These are phyloP conservation scores for Microvelia longipes DNA, from an alignment of 1,140 invertebrate species.

Conservation along the genomic window DNA sequence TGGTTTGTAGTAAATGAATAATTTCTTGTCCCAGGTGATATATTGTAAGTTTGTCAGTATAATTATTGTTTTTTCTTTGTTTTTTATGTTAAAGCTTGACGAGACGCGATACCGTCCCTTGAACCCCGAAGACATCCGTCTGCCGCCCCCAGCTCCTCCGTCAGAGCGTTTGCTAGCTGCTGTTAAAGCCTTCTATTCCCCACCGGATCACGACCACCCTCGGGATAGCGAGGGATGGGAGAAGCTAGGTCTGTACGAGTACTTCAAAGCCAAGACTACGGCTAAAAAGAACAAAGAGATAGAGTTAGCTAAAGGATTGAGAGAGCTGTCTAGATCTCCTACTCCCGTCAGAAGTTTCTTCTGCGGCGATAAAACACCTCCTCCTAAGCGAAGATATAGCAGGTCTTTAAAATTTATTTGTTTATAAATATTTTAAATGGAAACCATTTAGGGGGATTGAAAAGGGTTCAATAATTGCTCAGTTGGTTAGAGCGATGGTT, in stretches of 20 bases:
- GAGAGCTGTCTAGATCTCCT: slow-evolving; percentile 54
- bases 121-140: slow-evolving; percentile 73
- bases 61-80: too few species aligned
- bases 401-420: slow-evolving; percentile 33
- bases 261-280: slow-evolving; percentile 87
- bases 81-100: slow-evolving; percentile 44
- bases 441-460: too few species aligned
- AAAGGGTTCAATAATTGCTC: too few species aligned
- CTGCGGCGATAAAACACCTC: slow-evolving; percentile 47
- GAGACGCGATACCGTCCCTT: slow-evolving; percentile 78
- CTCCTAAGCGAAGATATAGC: slow-evolving; percentile 53
- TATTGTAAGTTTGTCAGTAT: too few species aligned
- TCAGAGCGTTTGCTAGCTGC: slow-evolving; percentile 79
- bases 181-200: slow-evolving; percentile 87
- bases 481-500: too few species aligned
- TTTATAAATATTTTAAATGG: too few species aligned
- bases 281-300: slow-evolving; percentile 72
- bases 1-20: too few species aligned
- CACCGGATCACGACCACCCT: slow-evolving; percentile 82
- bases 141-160: slow-evolving; percentile 84
- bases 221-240: slow-evolving; percentile 97
- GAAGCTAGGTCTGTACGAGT: slow-evolving; percentile 90
- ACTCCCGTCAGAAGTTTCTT: slow-evolving; percentile 44
- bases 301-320: slow-evolving; percentile 49
- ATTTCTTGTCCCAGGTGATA: too few species aligned